Evolutionary conservation across 2,113 vertebrate species (phyloP), one percentile per base, ranked within the genome.

Genomic region (Nibea coibor): DNA sequence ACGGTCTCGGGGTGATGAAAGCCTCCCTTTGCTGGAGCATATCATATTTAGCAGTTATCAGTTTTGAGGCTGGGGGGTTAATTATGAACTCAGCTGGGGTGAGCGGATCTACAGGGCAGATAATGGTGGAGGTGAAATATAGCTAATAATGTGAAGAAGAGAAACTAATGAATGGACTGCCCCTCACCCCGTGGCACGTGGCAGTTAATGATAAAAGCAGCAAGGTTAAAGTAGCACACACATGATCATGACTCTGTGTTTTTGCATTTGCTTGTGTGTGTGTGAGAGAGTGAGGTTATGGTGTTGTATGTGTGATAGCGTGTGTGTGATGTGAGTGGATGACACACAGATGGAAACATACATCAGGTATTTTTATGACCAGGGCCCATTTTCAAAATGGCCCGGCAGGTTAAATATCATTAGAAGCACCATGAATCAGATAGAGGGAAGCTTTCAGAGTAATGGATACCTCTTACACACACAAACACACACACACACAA

Each of bases 331-430:
- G 56, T 68, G 48, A 4, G 12, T 3, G 53, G 19, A 9, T 47
- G 63, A 73, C 26, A 56, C 68, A 43, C 42, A 72, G 48, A 87
- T 62, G 58, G 62, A 26, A 28, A 42, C n/a, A 72, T 72, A 42
- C 42, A 75, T 70, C 42, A 54, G 50, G 22, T 63, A 19, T 75
- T 75, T 80, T 81, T 73, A 78, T n/a, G 9, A 58, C 39, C 47
- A 69, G 53, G 72, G 22, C 28, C 75, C 12, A 35, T 88, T 90
- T 87, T 72, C 22, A 83, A 82, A 79, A 82, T 77, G 72, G 68
- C 75, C 82, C 24, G 17, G 69, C 51, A 67, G 72, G 75, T 87
- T 84, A 80, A 84, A 81, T 73, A 88, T 82, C 70, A 86, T 84
- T 78, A 84, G 67, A 81, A 59, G 2, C 53, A 43, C 48, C 64